Evolutionary conservation across 2,797 vertebrate species (phyloP).

Genomic region (Sebastes ruberrimus): DNA sequence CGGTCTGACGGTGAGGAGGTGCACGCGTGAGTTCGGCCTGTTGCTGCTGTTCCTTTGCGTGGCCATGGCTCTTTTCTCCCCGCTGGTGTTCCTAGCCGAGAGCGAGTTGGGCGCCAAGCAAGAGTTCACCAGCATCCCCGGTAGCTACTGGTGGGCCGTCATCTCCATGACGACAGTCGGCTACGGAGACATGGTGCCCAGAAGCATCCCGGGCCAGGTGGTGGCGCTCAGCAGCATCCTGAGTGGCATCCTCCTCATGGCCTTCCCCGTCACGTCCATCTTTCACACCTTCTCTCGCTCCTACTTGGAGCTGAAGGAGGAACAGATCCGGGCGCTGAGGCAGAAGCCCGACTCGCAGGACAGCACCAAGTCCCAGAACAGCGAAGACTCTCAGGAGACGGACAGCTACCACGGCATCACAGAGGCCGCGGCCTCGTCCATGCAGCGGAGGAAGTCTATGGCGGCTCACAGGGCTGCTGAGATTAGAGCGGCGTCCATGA

Average conservation of each 20-base stretch:
- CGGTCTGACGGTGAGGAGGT: slow-evolving; percentile 91
- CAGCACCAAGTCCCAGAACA: slow-evolving; percentile 79
- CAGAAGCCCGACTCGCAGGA: slow-evolving; percentile 84
- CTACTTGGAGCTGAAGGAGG: slow-evolving; percentile 93
- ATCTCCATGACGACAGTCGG: slow-evolving; percentile 99
- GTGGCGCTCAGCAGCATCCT: slow-evolving; percentile 97
- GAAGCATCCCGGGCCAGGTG: slow-evolving; percentile 95
- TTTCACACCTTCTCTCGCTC: slow-evolving; percentile 98
- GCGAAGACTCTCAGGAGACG: slow-evolving; percentile 78
- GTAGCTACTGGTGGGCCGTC: slow-evolving; percentile 98
- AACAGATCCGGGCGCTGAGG: slow-evolving; percentile 85
- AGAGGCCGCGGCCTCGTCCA: slow-evolving; percentile 41
- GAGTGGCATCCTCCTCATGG: slow-evolving; percentile 97
- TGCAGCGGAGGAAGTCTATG: slow-evolving; percentile 72
- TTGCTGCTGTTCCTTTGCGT: slow-evolving; percentile 95
- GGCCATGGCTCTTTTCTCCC: slow-evolving; percentile 95
- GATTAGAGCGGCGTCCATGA: slow-evolving; percentile 44
- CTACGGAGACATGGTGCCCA: slow-evolving; percentile 97
- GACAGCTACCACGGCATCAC: slow-evolving; percentile 67
- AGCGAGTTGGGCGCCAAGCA: slow-evolving; percentile 95
- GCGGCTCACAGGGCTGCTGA: slow-evolving; percentile 68
- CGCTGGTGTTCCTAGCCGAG: slow-evolving; percentile 92
- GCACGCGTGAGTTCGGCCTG: slow-evolving; percentile 92
- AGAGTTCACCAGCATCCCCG: slow-evolving; percentile 96
- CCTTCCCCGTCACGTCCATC: slow-evolving; percentile 96